These are phyloP conservation scores for Lagria hirta DNA, from an alignment of 2,888 invertebrate genomes.

Conservation along the genomic window DNA sequence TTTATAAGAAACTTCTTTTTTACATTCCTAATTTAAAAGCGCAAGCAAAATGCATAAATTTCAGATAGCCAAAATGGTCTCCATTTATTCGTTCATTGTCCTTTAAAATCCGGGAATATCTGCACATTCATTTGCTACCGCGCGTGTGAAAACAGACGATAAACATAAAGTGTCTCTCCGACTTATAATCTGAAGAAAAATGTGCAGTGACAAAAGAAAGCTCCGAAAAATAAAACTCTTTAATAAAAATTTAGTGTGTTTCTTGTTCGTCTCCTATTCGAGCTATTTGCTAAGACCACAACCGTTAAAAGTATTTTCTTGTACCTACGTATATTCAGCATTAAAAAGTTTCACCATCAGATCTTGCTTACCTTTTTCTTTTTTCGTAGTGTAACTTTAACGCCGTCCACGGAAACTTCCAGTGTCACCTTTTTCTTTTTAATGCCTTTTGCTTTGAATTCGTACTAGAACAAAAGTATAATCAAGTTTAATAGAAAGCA, in stretches of 20 bases:
- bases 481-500: constrained; percentile 5
- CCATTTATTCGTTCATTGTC: constrained; percentile 6
- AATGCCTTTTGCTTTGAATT: constrained; percentile 96
- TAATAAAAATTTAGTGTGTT: constrained; percentile 29
- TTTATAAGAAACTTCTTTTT: too few species aligned
- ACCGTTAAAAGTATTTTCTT: constrained; percentile 35
- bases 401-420: constrained; percentile 93
- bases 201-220: constrained; percentile 17
- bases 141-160: constrained; percentile 2
- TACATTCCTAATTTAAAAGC: too few species aligned
- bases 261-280: constrained; percentile 7
- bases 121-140: too few species aligned
- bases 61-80: too few species aligned
- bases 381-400: constrained; percentile 83
- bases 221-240: constrained; percentile 22
- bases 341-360: constrained; percentile 24
- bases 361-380: constrained; percentile 66
- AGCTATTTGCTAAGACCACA: constrained; percentile 23
- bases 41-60: neutral
- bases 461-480: constrained; percentile 75
- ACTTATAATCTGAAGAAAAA: constrained; percentile 18
- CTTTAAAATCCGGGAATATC: neutral
- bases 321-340: constrained; percentile 23
- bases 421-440: constrained; percentile 97
- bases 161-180: constrained; percentile 4